Percentiles rank a stretch among this genome's conserved stretches.
Conservation (phyloP, 2,888 invertebrate genomes). For the Chymomyza amoena region DNA sequence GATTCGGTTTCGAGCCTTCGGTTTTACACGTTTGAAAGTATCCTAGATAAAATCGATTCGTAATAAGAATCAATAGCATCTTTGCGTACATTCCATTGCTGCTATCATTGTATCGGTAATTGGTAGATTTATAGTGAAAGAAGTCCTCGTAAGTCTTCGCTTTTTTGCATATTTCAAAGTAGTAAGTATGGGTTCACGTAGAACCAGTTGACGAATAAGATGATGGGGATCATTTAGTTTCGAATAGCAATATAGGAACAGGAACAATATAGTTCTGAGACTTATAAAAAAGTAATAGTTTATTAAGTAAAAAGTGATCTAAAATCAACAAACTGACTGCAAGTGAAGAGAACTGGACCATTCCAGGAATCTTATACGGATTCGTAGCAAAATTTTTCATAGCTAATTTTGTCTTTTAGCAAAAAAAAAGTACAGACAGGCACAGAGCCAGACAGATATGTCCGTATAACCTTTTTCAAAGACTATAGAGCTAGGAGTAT, state of each 20-base stretch:
- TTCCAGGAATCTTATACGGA: too few relatives aligned
- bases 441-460: too few relatives aligned
- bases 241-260: conserved; percentile 32
- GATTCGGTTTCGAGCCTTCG: background rate
- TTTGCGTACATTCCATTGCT: background rate
- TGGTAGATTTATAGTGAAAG: conserved; percentile 34
- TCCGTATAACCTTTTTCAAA: too few relatives aligned
- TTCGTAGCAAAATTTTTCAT: too few relatives aligned
- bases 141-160: conserved; percentile 59
- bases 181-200: conserved; percentile 61
- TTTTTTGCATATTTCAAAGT: conserved; percentile 42
- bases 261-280: too few relatives aligned
- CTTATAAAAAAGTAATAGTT: too few relatives aligned
- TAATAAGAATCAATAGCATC: background rate
- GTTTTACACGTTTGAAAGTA: background rate
- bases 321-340: too few relatives aligned
- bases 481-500: too few relatives aligned
- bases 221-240: conserved; percentile 72
- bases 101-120: background rate
- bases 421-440: too few relatives aligned
- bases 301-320: too few relatives aligned
- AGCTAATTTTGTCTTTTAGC: too few relatives aligned
- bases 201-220: conserved; percentile 67
- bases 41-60: background rate
- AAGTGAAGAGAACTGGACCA: too few relatives aligned